A percentile compares a stretch with the other conserved stretches of the same genome.
These are phyloP conservation scores for Podotricha telesiphe DNA, from an alignment of 2,888 invertebrate species.

Conservation along the genomic window DNA sequence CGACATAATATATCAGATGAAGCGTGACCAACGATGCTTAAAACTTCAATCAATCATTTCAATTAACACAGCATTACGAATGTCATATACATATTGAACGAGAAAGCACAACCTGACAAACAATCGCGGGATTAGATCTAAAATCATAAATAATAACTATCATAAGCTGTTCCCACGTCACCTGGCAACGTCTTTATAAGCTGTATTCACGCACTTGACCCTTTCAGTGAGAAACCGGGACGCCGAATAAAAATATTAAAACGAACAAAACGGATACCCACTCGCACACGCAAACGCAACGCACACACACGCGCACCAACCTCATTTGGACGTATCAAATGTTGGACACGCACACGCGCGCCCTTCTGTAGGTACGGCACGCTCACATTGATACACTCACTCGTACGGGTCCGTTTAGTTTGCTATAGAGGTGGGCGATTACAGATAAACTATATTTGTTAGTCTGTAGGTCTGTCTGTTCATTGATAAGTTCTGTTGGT, in stretches of 20 bases:
- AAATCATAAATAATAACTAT: conserved; percentile 63
- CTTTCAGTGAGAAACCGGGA: conserved; percentile 69
- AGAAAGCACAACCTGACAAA: conserved; percentile 40
- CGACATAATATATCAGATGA: not conserved
- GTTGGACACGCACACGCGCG: too few species aligned
- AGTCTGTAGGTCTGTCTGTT: too few species aligned
- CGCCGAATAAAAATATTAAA: conserved; percentile 67
- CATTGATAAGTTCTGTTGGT: too few species aligned
- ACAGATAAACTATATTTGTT: too few species aligned
- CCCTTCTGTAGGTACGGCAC: too few species aligned
- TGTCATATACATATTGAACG: conserved; percentile 24
- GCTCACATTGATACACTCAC: too few species aligned
- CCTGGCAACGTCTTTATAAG: conserved; percentile 71
- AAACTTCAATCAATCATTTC: conserved; percentile 32
- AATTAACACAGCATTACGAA: conserved; percentile 30
- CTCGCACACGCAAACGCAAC: conserved; percentile 47
- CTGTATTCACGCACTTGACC: conserved; percentile 74
- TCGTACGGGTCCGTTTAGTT: too few species aligned
- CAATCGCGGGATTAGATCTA: conserved; percentile 51
- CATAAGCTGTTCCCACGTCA: conserved; percentile 72
- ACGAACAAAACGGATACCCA: conserved; percentile 62
- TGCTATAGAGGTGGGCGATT: too few species aligned
- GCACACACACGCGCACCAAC: conserved; percentile 44
- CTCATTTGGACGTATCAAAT: conserved; percentile 34
- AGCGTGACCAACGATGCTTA: not conserved